These are phyloP conservation scores for Pseudopleuronectes americanus DNA, from an alignment of 2,797 vertebrate genomes.

Conservation along the genomic window DNA sequence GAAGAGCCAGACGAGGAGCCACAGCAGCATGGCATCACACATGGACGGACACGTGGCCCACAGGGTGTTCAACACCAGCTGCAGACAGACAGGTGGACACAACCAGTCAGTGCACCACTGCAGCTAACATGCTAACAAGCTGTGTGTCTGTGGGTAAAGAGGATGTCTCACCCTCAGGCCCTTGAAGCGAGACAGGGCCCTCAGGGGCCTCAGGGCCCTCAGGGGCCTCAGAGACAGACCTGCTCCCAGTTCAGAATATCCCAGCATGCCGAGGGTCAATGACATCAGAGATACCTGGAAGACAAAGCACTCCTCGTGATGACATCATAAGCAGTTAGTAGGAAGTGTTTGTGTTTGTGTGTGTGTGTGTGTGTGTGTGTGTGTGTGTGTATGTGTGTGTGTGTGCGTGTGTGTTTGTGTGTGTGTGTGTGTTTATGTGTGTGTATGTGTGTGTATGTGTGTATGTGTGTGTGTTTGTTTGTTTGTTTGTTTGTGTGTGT, in stretches of 20 bases:
- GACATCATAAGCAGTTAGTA: not conserved
- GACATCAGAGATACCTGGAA: slow-evolving; percentile 89
- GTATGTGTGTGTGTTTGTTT: too few species aligned
- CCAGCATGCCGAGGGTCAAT: slow-evolving; percentile 87
- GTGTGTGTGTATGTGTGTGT: too few species aligned
- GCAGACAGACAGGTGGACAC: slow-evolving; percentile 7
- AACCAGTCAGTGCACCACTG: too few species aligned
- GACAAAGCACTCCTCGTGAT: slow-evolving; percentile 5
- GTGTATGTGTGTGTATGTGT: too few species aligned
- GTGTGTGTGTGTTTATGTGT: too few species aligned
- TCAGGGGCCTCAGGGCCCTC: slow-evolving; percentile 88
- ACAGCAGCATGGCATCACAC: slow-evolving; percentile 88
- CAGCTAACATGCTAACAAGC: too few species aligned
- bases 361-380: too few species aligned
- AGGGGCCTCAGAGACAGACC: slow-evolving; percentile 89
- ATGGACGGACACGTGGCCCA: slow-evolving; percentile 87
- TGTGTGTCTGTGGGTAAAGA: not conserved
- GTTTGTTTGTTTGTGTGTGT: too few species aligned
- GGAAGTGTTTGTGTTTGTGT: too few species aligned
- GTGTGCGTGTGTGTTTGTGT: too few species aligned
- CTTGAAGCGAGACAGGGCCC: slow-evolving; percentile 90
- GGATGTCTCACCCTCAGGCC: slow-evolving; percentile 89
- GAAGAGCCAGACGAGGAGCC: slow-evolving; percentile 90
- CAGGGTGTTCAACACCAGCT: slow-evolving; percentile 74
- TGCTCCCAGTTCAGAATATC: slow-evolving; percentile 86